phyloP scores from a whole-genome alignment of 2,888 invertebrate genomes.

The Cheilosia impressa region DNA sequence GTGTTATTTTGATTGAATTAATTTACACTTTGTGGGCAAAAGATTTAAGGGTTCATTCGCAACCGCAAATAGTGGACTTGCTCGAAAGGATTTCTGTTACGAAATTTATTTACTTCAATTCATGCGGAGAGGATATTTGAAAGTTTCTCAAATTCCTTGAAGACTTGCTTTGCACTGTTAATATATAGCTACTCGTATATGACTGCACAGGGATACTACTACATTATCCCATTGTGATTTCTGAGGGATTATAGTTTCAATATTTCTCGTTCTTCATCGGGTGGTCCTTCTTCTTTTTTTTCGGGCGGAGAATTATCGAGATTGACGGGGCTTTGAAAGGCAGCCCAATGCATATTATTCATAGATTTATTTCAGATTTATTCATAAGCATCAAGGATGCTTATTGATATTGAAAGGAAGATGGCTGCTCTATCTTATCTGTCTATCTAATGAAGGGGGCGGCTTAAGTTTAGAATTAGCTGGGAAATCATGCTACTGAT shows the following conservation, averaged over 20 bases:
- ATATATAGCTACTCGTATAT: too few relatives aligned
- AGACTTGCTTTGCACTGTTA: not conserved
- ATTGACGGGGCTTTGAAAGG: not conserved
- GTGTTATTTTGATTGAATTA: slow-evolving; percentile 62
- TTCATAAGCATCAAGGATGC: not conserved
- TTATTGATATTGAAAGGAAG: not conserved
- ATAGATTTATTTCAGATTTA: not conserved
- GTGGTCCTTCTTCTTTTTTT: not conserved
- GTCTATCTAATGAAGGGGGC: not conserved
- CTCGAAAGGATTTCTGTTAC: slow-evolving; percentile 16
- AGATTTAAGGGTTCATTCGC: slow-evolving; percentile 30
- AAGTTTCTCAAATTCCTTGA: not conserved
- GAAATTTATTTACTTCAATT: slow-evolving; percentile 8
- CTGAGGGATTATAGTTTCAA: not conserved
- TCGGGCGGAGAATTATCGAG: not conserved
- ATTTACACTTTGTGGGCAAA: slow-evolving; percentile 57
- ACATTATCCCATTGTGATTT: too few relatives aligned
- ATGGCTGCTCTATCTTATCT: not conserved
- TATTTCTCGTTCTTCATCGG: not conserved
- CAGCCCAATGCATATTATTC: not conserved
- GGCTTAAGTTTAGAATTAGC: not conserved
- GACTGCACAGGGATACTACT: too few relatives aligned
- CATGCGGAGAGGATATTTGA: slow-evolving; percentile 3
- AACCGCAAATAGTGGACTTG: slow-evolving; percentile 32
- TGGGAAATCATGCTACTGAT: not conserved